Conservation (phyloP, 2,113 vertebrate genomes). For the Micromys minutus region DNA sequence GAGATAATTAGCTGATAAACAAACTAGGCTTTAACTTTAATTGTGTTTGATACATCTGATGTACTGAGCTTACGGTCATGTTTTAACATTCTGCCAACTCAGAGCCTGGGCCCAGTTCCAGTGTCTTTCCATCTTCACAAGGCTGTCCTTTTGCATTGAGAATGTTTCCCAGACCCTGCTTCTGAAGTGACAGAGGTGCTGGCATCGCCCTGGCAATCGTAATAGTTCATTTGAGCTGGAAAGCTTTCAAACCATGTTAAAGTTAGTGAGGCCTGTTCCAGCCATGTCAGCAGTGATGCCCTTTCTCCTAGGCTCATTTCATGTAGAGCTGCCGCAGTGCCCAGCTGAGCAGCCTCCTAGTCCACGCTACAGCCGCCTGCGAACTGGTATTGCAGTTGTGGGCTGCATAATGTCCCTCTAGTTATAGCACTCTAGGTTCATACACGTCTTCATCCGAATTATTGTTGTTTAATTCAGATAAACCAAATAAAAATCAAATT, state of each 20-base stretch:
- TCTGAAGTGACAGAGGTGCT: neutral
- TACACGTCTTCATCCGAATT: neutral
- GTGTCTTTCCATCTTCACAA: neutral
- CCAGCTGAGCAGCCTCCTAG: neutral
- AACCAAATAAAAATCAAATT: neutral
- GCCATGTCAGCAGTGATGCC: neutral
- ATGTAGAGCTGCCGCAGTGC: neutral
- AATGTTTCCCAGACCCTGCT: neutral
- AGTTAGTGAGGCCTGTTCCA: conserved; percentile 28
- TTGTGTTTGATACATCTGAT: neutral
- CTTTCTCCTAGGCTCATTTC: neutral
- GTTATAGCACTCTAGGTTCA: neutral
- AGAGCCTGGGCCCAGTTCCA: neutral
- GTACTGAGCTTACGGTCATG: neutral
- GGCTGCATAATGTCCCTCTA: neutral
- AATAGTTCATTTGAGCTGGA: neutral
- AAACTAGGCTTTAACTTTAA: neutral
- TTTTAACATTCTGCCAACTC: conserved; percentile 20
- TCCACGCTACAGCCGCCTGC: neutral
- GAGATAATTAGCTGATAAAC: neutral
- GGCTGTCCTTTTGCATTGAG: conserved; percentile 1
- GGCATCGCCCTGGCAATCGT: neutral
- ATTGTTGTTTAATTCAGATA: neutral
- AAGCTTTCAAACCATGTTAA: neutral
- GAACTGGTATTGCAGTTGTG: neutral